These are phyloP conservation scores for Ectemnius cavifrons DNA, from an alignment of 2,888 invertebrate genomes.

Conservation along the genomic window DNA sequence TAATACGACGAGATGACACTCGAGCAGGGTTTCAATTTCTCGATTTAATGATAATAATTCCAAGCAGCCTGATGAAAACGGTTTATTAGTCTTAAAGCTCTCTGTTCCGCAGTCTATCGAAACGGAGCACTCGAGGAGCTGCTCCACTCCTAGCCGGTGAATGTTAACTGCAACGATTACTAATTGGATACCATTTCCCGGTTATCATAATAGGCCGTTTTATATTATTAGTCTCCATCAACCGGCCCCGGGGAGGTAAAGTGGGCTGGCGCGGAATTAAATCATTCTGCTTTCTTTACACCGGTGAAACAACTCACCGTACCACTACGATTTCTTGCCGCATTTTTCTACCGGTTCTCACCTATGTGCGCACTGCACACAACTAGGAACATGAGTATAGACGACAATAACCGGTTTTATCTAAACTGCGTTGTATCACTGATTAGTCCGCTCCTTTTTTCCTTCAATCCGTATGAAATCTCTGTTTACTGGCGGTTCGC, in stretches of 20 bases:
- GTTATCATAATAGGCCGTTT: background rate
- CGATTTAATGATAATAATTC: conserved; percentile 2
- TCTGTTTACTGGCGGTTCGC: too few relatives aligned
- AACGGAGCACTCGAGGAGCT: background rate
- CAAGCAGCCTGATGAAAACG: background rate
- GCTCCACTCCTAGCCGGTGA: background rate
- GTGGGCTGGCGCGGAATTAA: conserved; percentile 15
- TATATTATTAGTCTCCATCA: conserved; percentile 4
- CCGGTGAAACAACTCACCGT: conserved; percentile 28
- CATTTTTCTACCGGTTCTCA: conserved; percentile 20
- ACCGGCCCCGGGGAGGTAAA: background rate
- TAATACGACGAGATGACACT: background rate
- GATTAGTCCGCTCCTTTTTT: conserved; percentile 20
- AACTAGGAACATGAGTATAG: conserved; percentile 17
- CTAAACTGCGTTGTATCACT: conserved; percentile 37
- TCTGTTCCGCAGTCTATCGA: conserved; percentile 2
- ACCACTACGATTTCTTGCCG: conserved; percentile 15
- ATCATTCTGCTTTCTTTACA: conserved; percentile 29
- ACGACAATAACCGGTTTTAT: conserved; percentile 44
- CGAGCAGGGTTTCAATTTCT: background rate
- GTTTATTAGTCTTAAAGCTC: background rate
- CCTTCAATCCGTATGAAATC: background rate
- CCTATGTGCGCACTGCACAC: conserved; percentile 15
- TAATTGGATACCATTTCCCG: conserved; percentile 1
- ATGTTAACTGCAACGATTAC: conserved; percentile 4